Evolutionary conservation across 2,888 invertebrate genomes (phyloP), one percentile per base, ranked within the genome.

Genomic region (Archips xylosteana): DNA sequence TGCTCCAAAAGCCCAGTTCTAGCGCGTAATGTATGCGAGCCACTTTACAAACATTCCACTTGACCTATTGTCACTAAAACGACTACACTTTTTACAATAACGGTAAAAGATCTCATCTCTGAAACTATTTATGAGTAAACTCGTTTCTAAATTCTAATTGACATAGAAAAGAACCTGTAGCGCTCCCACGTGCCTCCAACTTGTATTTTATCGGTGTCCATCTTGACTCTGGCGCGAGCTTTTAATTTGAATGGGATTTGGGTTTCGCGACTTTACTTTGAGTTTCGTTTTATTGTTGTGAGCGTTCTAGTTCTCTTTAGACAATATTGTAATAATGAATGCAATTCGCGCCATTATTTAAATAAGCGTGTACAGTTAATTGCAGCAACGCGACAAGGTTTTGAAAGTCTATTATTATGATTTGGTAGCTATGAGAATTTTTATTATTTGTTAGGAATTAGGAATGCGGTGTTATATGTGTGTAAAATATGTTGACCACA

Each of bases 101-200:
- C 92, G 90, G 92, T 79, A 89, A 77, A 71, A 63, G 76, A 77
- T 78, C 79, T 83, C 83, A 83, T 85, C 79, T 78, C 79, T 78
- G 77, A 82, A 84, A 84, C 64, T 64, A 79, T 78, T 79, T 82
- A 79, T 80, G 75, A 78, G 76, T 79, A 78, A 82, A 84, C 86
- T 85, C 83, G 87, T 88, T 89, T 85, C 78, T 83, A 85, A 84
- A 84, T 78, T 82, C 81, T 77, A 82, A 83, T 85, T 89, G 88
- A 87, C 88, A 89, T 85, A 87, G 87, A 89, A 87, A 87, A 81
- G 67, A 87, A 88, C 85, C 84, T 85, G 88, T 81, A 60, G 10
- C 61, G 77, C 84, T 87, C 88, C 81, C 89, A 87, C 86, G 82
- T 81, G 80, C 75, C 67, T 76, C 79, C 83, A 83, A 84, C 79